Conservation (phyloP, 2,113 vertebrate genomes). For the Pangasianodon gigas region DNA sequence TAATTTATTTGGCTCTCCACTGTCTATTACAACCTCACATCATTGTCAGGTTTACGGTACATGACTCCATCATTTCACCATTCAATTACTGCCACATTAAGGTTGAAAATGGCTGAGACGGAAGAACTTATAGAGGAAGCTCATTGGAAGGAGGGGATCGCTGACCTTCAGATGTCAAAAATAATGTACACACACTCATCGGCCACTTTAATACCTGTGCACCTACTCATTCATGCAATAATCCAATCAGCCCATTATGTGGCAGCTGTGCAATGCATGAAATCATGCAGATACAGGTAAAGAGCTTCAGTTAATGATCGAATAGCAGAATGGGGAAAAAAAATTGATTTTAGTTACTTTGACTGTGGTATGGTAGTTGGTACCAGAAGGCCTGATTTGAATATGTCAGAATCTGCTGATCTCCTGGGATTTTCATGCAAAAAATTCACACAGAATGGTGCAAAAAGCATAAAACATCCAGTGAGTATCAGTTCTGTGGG, state of each 20-base stretch:
- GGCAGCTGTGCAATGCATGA: neutral
- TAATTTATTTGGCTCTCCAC: neutral
- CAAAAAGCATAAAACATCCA: too few species aligned
- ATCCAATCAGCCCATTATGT: neutral
- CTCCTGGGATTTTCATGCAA: too few species aligned
- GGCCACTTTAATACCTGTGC: neutral
- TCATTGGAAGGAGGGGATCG: neutral
- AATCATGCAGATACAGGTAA: neutral
- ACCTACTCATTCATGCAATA: neutral
- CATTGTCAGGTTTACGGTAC: neutral
- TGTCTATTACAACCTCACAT: neutral
- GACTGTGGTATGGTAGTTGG: neutral
- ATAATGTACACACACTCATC: too few species aligned
- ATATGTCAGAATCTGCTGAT: too few species aligned
- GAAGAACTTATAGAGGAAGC: neutral
- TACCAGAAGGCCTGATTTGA: neutral
- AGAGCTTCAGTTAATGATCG: neutral
- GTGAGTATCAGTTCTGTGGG: too few species aligned
- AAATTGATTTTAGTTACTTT: neutral
- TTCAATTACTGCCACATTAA: neutral
- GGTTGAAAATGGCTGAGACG: neutral
- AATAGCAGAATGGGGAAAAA: neutral
- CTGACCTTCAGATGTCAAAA: neutral
- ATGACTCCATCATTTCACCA: neutral
- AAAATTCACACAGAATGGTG: too few species aligned